Conservation (phyloP, 2,888 invertebrate species). For the Phortica magna region DNA sequence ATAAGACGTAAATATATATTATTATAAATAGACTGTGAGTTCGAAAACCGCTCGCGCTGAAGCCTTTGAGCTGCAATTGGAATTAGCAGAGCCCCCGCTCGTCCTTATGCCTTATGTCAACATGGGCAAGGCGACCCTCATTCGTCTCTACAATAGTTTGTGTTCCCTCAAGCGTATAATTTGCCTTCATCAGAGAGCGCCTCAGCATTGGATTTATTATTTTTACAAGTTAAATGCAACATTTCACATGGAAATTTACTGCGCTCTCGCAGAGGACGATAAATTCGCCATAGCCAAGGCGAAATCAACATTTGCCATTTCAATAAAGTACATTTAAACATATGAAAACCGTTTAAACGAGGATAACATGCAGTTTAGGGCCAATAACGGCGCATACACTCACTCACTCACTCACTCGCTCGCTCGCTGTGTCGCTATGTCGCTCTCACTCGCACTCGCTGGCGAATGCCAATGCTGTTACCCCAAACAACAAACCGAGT, state of each 20-base stretch:
- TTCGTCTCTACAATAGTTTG: neutral
- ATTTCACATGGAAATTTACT: slow-evolving; percentile 71
- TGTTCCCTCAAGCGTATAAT: slow-evolving; percentile 16
- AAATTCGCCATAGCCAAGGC: slow-evolving; percentile 60
- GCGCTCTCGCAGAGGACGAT: slow-evolving; percentile 55
- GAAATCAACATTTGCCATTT: slow-evolving; percentile 59
- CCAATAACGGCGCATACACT: slow-evolving; percentile 21
- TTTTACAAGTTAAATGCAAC: slow-evolving; percentile 72
- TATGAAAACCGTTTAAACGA: slow-evolving; percentile 71
- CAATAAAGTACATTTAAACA: slow-evolving; percentile 72
- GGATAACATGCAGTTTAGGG: slow-evolving; percentile 54
- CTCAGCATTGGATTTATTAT: slow-evolving; percentile 63
- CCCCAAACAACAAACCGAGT: neutral
- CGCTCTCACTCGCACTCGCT: no score
- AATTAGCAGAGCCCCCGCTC: no score
- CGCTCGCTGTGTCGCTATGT: neutral
- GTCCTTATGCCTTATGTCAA: no score
- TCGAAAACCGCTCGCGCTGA: no score
- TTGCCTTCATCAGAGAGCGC: neutral
- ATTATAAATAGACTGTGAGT: no score
- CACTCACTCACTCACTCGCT: neutral
- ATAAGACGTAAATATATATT: no score
- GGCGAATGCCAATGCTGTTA: no score
- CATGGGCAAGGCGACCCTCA: neutral
- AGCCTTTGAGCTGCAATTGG: no score